phyloP scores from a whole-genome alignment of 2,888 invertebrate genomes.

The Galerucella pusilla region DNA sequence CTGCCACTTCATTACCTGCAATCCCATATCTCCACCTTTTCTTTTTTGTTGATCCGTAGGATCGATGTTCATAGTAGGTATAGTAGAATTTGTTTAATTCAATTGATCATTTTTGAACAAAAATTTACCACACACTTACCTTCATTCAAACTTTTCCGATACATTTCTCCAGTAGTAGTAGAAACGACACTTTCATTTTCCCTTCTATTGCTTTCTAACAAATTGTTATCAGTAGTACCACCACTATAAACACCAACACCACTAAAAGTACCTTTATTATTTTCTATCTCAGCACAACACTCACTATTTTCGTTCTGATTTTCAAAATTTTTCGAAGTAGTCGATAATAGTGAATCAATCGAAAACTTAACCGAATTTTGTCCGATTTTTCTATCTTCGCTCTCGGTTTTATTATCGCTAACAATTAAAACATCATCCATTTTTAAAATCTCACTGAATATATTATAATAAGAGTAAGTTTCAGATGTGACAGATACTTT shows the following conservation, averaged over 20 bases:
- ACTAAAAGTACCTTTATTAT: slow-evolving; percentile 9
- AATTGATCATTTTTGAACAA: not conserved
- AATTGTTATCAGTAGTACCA: not conserved
- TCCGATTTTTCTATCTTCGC: slow-evolving; percentile 37
- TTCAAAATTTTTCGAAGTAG: slow-evolving; percentile 5
- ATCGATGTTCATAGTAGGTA: too few relatives aligned
- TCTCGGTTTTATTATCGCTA: slow-evolving; percentile 20
- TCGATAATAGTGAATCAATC: slow-evolving; percentile 56
- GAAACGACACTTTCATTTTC: slow-evolving; percentile 38
- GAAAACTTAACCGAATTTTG: slow-evolving; percentile 56
- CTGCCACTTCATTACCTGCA: too few relatives aligned
- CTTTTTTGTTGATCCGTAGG: too few relatives aligned
- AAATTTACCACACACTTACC: slow-evolving; percentile 22
- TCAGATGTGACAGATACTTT: slow-evolving; percentile 46
- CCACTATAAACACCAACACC: not conserved
- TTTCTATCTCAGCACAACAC: slow-evolving; percentile 2
- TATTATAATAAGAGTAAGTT: slow-evolving; percentile 32
- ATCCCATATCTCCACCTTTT: too few relatives aligned
- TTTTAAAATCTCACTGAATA: slow-evolving; percentile 17
- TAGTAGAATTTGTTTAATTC: not conserved
- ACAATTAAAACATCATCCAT: slow-evolving; percentile 34
- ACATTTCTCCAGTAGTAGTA: slow-evolving; percentile 38
- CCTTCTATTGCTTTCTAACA: slow-evolving; percentile 20
- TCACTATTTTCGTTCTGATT: slow-evolving; percentile 5
- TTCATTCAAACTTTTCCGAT: slow-evolving; percentile 27